These are phyloP conservation scores for Physella acuta DNA, from an alignment of 1,140 invertebrate species.

Conservation along the genomic window DNA sequence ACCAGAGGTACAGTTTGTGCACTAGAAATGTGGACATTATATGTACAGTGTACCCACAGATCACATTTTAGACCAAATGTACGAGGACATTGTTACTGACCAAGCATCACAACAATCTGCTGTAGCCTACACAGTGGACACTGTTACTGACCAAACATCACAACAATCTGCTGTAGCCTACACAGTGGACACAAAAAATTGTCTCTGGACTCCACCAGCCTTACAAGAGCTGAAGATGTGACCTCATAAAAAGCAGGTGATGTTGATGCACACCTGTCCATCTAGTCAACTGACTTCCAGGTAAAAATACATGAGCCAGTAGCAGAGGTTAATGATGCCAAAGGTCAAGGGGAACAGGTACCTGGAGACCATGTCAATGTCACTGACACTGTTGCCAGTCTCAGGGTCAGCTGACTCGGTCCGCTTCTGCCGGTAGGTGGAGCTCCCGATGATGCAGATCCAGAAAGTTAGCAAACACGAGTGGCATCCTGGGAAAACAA, in stretches of 20 bases:
- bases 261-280: slow-evolving; percentile 13
- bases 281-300: slow-evolving; percentile 30
- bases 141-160: too few relatives aligned
- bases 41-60: too few relatives aligned
- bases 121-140: too few relatives aligned
- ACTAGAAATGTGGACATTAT: too few relatives aligned
- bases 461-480: slow-evolving; percentile 29
- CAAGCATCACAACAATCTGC: too few relatives aligned
- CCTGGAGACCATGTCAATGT: slow-evolving; percentile 63
- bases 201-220: too few relatives aligned
- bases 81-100: too few relatives aligned
- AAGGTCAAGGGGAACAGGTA: slow-evolving; percentile 63
- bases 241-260: slow-evolving; percentile 18
- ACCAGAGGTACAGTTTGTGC: too few relatives aligned
- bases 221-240: too few relatives aligned
- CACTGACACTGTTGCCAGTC: slow-evolving; percentile 53
- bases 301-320: slow-evolving; percentile 62
- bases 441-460: slow-evolving; percentile 44
- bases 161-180: too few relatives aligned
- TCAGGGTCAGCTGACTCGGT: slow-evolving; percentile 32
- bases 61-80: too few relatives aligned
- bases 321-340: slow-evolving; percentile 61
- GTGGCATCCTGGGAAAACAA: not conserved
- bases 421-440: slow-evolving; percentile 46
- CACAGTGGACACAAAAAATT: too few relatives aligned